Evolutionary conservation across 2,888 invertebrate genomes (phyloP), one percentile per base, ranked within the genome.

Genomic region (Lagria hirta): DNA sequence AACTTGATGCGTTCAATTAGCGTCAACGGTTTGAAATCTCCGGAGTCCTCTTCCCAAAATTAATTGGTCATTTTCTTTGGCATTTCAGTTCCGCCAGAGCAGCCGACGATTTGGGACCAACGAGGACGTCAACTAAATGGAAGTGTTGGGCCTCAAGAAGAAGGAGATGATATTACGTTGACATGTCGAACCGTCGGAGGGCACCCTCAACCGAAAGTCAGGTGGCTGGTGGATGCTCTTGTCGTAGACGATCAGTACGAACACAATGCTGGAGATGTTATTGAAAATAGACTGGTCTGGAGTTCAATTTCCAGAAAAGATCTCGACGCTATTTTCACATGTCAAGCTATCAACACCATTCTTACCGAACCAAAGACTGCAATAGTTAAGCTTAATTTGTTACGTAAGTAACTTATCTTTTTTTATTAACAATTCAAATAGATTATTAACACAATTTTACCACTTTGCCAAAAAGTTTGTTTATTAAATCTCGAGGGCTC

Each of bases 131-230:
- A 85, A 69, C 78, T 91, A 66, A 89, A 90, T 73, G 81, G 82
- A 56, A 83, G 86, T 11, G 80, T 88, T 32, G 91, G 91, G 2
- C 91, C 91, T 0, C 86, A 88, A 69, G 84, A 87, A 68, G 91
- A 90, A 72, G 88, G 88, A 2, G 88, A 89, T 61, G 88, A 89
- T 63, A 83, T 92, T 52, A 80, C 85, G 40, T 79, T 92, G 60
- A 91, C 87, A 44, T 92, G 92, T 72, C 80, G 90, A 54, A 90
- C 91, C 29, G 84, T 87, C 51, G 91, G 91, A 61, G 91, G 92
- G 83, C 78, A 82, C 35, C 90, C 90, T 1, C 85, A 87, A 68
- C 90, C 90, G 1, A 79, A 80, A 40, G 89, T 91, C 14, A 82
- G 84, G 51, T 90, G 90, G 90, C 76, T 88, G 42, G 83, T 90